Evolutionary conservation across 1,140 invertebrate species (phyloP).

Genomic region (Bombyx mori): ASM3026992v2 NC_085108.1:1788501-1789000

Average conservation of each 20-base stretch:
- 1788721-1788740: slow-evolving; percentile 3
- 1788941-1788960: too few relatives aligned
- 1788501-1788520: slow-evolving; percentile 1
- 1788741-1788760: slow-evolving; percentile 1
- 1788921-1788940: too few relatives aligned
- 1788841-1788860: too few relatives aligned
- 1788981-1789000: too few relatives aligned
- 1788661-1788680: slow-evolving; percentile 30
- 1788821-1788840: too few relatives aligned
- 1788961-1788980: too few relatives aligned
- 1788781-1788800: background rate
- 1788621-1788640: slow-evolving; percentile 39
- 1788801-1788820: too few relatives aligned
- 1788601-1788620: background rate
- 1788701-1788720: background rate
- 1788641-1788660: slow-evolving; percentile 40
- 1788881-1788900: too few relatives aligned
- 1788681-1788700: background rate
- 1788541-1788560: slow-evolving; percentile 3
- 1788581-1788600: background rate
- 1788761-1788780: background rate
- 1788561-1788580: slow-evolving; percentile 9
- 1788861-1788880: too few relatives aligned
- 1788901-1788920: too few relatives aligned
- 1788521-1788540: slow-evolving; percentile 10